Conservation (phyloP, 2,797 vertebrate genomes). For the Australoheros facetus region DNA sequence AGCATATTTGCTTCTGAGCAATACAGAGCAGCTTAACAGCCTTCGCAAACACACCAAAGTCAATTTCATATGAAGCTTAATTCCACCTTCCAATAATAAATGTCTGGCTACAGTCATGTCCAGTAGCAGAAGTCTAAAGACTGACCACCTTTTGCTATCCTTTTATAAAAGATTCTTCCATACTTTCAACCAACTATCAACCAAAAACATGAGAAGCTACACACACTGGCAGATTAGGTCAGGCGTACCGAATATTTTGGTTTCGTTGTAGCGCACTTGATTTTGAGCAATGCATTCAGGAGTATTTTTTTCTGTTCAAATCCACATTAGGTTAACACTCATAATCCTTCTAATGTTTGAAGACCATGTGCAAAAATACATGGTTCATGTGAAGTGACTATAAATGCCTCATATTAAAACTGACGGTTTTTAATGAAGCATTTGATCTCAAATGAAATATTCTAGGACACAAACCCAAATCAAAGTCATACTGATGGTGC, state of each 20-base stretch:
- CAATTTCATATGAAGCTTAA: neutral
- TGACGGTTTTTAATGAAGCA: neutral
- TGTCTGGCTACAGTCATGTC: neutral
- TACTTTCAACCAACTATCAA: neutral
- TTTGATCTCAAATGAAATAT: neutral
- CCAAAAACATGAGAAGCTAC: neutral
- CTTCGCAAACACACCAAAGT: constrained; percentile 27
- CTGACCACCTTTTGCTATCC: neutral
- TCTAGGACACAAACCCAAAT: neutral
- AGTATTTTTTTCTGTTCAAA: neutral
- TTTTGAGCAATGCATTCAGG: neutral
- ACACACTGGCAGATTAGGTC: neutral
- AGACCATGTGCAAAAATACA: neutral
- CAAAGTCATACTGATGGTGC: neutral
- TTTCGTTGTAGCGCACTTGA: neutral
- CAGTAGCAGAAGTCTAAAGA: neutral
- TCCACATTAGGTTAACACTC: neutral
- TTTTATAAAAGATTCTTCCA: neutral
- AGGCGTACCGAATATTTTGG: neutral
- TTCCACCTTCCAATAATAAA: neutral
- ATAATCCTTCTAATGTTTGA: neutral
- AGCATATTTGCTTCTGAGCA: constrained; percentile 33
- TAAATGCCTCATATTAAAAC: neutral
- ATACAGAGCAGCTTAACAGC: constrained; percentile 28
- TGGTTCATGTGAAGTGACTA: neutral